These are phyloP conservation scores for Scolopax rusticola DNA, from an alignment of 2,797 vertebrate genomes.

Conservation along the genomic window DNA sequence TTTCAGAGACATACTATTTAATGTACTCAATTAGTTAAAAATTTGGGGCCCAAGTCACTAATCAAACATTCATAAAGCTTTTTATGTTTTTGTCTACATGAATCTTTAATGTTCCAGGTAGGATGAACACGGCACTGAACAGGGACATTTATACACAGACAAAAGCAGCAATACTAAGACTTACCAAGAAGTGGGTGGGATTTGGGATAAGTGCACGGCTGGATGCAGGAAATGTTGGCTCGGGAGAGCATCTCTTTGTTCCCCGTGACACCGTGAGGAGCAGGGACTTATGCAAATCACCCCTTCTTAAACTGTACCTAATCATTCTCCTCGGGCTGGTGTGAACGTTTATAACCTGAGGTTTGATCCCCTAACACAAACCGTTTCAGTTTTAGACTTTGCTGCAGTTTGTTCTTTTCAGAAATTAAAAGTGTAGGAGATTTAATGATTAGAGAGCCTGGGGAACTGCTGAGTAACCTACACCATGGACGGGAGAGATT, in stretches of 20 bases:
- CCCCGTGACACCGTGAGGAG: not conserved
- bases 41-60: slow-evolving; percentile 52
- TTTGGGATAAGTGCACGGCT: slow-evolving; percentile 40
- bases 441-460: not conserved
- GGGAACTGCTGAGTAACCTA: not conserved
- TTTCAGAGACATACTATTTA: slow-evolving; percentile 78
- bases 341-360: fast-evolving
- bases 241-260: slow-evolving; percentile 71
- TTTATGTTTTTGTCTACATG: slow-evolving; percentile 1
- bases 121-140: slow-evolving; percentile 33
- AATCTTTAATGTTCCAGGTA: slow-evolving; percentile 62
- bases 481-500: fast-evolving
- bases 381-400: not conserved
- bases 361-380: not conserved
- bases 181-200: slow-evolving; percentile 59
- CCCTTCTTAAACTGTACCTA: not conserved
- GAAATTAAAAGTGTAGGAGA: not conserved
- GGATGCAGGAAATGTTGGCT: slow-evolving; percentile 50
- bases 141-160: slow-evolving; percentile 17
- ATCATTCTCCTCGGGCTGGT: not conserved
- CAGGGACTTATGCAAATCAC: slow-evolving; percentile 43
- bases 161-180: slow-evolving; percentile 49
- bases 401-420: not conserved
- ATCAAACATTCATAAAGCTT: slow-evolving; percentile 50
- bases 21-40: slow-evolving; percentile 84